phyloP scores from a whole-genome alignment of 2,113 vertebrate species.

The Pteruthius melanotis region DNA sequence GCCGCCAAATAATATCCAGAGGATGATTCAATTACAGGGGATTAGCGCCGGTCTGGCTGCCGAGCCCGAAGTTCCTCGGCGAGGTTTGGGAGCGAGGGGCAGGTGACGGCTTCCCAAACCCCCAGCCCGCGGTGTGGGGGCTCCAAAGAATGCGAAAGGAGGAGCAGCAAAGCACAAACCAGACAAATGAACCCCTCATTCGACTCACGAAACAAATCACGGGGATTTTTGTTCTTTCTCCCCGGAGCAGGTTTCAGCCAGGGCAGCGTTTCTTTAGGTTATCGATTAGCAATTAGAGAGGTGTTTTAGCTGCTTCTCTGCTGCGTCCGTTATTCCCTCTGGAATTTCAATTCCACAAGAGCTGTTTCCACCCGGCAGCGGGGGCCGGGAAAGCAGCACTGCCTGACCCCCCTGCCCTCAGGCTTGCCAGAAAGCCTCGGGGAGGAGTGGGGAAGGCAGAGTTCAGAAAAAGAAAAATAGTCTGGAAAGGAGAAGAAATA shows the following conservation, averaged over 20 bases:
- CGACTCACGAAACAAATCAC: neutral
- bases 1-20: constrained; percentile 10
- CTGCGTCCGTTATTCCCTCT: neutral
- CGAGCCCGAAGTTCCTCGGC: neutral
- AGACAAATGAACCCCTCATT: neutral
- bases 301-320: constrained; percentile 41
- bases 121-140: neutral
- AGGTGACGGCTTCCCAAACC: constrained; percentile 11
- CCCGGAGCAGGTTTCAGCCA: constrained; percentile 9
- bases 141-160: neutral
- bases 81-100: neutral
- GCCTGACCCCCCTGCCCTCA: neutral
- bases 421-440: neutral
- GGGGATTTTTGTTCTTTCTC: neutral
- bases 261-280: constrained; percentile 42
- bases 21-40: constrained; percentile 53
- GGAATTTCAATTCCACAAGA: constrained; percentile 14
- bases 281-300: constrained; percentile 60
- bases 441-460: neutral
- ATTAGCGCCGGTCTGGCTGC: constrained; percentile 17
- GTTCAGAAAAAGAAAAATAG: neutral
- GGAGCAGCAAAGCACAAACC: neutral
- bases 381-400: neutral
- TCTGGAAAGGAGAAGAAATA: neutral
- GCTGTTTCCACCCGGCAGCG: neutral